These are phyloP conservation scores for Hemibagrus wyckioides DNA, from an alignment of 2,113 vertebrate species.

Conservation along the genomic window DNA sequence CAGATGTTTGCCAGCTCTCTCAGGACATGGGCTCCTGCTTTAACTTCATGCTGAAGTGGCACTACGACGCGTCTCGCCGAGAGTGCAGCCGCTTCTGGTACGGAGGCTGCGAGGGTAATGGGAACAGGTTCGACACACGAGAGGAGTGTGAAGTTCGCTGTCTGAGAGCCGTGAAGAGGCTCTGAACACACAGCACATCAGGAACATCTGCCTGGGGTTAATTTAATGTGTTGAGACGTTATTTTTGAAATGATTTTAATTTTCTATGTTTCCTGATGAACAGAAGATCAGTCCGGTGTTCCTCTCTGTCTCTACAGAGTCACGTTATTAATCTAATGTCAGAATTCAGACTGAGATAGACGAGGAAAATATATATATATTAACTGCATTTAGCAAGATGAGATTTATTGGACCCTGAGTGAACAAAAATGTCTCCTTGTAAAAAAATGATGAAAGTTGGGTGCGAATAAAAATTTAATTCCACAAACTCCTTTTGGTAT, in stretches of 20 bases:
- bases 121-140: constrained; percentile 76
- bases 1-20: constrained; percentile 71
- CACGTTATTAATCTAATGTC: neutral
- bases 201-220: neutral
- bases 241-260: neutral
- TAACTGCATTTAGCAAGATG: neutral
- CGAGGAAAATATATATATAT: neutral
- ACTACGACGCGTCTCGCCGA: constrained; percentile 65
- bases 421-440: neutral
- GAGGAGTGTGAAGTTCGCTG: constrained; percentile 75
- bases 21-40: constrained; percentile 71
- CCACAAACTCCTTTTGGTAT: no score
- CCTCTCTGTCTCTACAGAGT: neutral
- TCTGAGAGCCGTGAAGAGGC: constrained; percentile 37
- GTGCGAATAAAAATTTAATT: constrained; percentile 5
- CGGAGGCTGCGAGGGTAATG: constrained; percentile 79
- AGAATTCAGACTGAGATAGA: neutral
- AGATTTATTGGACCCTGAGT: neutral
- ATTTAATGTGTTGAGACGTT: neutral
- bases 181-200: neutral
- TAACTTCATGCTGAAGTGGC: constrained; percentile 77
- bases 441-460: neutral
- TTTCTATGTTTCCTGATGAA: neutral
- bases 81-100: constrained; percentile 81
- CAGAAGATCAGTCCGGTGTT: neutral